A percentile compares a stretch with the other conserved stretches of the same genome.
phyloP scores from a whole-genome alignment of 2,797 vertebrate genomes.

The Thalassophryne amazonica region DNA sequence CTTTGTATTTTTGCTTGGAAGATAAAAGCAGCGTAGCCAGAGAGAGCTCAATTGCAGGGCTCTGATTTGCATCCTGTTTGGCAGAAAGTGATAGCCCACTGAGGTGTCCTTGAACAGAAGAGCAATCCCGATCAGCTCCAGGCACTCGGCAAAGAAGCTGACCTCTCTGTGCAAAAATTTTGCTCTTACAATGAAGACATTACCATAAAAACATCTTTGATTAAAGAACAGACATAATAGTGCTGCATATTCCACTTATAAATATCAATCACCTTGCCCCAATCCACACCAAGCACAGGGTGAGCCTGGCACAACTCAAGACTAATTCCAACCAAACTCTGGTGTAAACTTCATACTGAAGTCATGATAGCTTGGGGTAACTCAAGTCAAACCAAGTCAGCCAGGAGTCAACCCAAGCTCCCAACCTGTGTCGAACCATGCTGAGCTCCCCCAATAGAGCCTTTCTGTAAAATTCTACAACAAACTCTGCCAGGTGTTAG shows the following conservation, averaged over 20 bases:
- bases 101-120: conserved; percentile 50
- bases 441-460: too few species aligned
- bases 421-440: too few species aligned
- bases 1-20: conserved; percentile 53
- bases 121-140: conserved; percentile 6
- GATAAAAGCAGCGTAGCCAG: conserved; percentile 13
- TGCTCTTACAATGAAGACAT: not conserved
- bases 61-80: conserved; percentile 21
- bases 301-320: too few species aligned
- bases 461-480: too few species aligned
- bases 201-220: not conserved
- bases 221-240: not conserved
- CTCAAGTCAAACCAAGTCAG: too few species aligned
- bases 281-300: too few species aligned
- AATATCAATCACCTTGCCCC: too few species aligned
- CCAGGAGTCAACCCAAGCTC: too few species aligned
- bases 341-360: too few species aligned
- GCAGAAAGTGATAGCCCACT: conserved; percentile 22
- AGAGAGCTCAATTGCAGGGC: conserved; percentile 20
- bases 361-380: too few species aligned
- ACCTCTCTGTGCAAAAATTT: not conserved
- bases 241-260: not conserved
- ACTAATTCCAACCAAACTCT: too few species aligned
- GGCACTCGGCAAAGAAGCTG: not conserved
- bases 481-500: too few species aligned